Conservation (phyloP, 2,888 invertebrate genomes). For the Ochlodes sylvanus region DNA sequence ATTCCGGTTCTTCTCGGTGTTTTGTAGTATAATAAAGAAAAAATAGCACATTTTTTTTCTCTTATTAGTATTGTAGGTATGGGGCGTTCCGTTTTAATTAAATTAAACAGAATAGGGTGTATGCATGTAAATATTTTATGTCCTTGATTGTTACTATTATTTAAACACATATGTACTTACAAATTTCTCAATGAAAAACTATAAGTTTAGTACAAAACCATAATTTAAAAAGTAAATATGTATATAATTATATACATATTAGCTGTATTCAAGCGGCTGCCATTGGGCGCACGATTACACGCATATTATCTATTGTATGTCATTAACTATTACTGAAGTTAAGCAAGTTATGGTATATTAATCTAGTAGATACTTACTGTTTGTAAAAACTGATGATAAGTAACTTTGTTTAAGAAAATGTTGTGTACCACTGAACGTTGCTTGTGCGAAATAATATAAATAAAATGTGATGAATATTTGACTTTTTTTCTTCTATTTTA, state of each 20-base stretch:
- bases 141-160: too few species aligned
- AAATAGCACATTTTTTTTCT: too few species aligned
- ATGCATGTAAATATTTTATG: background rate
- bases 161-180: too few species aligned
- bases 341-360: background rate
- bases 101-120: background rate
- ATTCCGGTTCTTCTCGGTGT: too few species aligned
- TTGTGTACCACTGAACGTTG: conserved; percentile 62
- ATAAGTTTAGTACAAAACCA: too few species aligned
- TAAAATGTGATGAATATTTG: conserved; percentile 16
- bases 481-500: background rate
- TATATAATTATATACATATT: too few species aligned
- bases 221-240: too few species aligned
- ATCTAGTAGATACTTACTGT: conserved; percentile 5
- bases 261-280: too few species aligned
- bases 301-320: background rate
- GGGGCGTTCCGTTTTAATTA: background rate
- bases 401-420: conserved; percentile 18
- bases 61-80: background rate
- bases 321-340: background rate
- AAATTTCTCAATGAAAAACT: too few species aligned
- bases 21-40: too few species aligned
- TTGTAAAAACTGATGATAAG: conserved; percentile 18
- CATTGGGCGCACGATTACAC: background rate
- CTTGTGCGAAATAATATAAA: conserved; percentile 56